These are phyloP conservation scores for Ammodytes marinus DNA, from an alignment of 2,113 vertebrate species.

Conservation along the genomic window DNA sequence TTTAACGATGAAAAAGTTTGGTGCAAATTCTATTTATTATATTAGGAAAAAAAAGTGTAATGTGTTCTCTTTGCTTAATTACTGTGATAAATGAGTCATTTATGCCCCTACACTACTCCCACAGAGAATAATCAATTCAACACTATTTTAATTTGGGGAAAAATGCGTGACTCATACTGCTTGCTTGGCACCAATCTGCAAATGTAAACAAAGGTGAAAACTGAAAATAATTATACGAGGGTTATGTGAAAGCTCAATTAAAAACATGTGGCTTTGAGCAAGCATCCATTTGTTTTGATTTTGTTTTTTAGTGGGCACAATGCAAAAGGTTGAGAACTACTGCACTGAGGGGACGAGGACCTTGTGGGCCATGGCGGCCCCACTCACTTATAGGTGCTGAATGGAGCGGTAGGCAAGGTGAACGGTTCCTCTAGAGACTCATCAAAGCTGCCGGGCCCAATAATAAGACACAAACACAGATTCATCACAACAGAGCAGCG, in stretches of 20 bases:
- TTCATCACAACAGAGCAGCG: slow-evolving; percentile 52
- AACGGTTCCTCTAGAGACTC: slow-evolving; percentile 84
- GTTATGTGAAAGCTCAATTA: not conserved
- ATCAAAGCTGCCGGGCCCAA: slow-evolving; percentile 85
- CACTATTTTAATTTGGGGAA: not conserved
- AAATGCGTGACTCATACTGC: not conserved
- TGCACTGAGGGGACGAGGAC: slow-evolving; percentile 50
- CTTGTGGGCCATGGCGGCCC: slow-evolving; percentile 61
- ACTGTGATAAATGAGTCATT: not conserved
- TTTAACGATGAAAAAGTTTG: not conserved
- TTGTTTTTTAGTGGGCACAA: not conserved
- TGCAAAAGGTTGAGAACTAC: slow-evolving; percentile 67
- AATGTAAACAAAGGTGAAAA: not conserved
- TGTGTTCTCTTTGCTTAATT: not conserved
- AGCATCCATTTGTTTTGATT: not conserved
- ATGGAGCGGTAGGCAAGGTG: slow-evolving; percentile 77
- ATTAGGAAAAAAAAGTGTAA: not conserved
- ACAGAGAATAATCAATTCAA: not conserved
- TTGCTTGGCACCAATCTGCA: not conserved
- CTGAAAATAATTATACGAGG: not conserved
- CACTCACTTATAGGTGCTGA: slow-evolving; percentile 88
- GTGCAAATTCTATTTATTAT: not conserved
- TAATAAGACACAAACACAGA: slow-evolving; percentile 75
- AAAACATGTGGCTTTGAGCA: not conserved
- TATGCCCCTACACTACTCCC: not conserved